Conservation (phyloP, 2,797 vertebrate species). For the Melanotaenia parkinsoni region DNA sequence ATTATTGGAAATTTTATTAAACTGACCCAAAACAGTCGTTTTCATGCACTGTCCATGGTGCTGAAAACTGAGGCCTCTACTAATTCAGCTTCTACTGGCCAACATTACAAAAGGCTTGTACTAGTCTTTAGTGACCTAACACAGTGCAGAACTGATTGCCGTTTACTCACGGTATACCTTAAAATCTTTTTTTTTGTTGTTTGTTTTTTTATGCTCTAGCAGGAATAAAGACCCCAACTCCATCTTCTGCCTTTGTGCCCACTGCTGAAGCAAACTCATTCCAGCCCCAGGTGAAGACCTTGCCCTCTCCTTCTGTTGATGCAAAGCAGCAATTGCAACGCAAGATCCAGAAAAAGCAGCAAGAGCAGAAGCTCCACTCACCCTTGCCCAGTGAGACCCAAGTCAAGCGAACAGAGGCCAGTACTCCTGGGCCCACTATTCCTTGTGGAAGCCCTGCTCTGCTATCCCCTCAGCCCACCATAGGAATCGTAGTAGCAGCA, state of each 20-base stretch:
- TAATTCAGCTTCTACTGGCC: background rate
- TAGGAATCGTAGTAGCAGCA: slow-evolving; percentile 95
- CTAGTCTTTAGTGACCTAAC: background rate
- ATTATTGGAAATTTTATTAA: background rate
- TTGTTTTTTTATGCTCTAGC: background rate
- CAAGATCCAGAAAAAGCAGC: slow-evolving; percentile 99
- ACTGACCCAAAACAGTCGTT: background rate
- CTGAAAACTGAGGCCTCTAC: background rate
- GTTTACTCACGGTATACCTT: background rate
- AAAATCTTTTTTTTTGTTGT: background rate
- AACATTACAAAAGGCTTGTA: background rate
- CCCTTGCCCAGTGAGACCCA: slow-evolving; percentile 91
- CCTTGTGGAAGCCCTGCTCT: slow-evolving; percentile 94
- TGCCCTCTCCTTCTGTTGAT: slow-evolving; percentile 94
- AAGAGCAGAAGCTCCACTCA: slow-evolving; percentile 97
- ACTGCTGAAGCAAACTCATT: slow-evolving; percentile 96
- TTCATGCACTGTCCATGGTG: slow-evolving; percentile 8
- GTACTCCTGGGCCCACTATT: slow-evolving; percentile 86
- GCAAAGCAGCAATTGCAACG: slow-evolving; percentile 98
- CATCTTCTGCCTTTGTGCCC: slow-evolving; percentile 94
- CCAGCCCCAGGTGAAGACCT: slow-evolving; percentile 96
- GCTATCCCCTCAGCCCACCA: slow-evolving; percentile 95
- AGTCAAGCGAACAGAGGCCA: slow-evolving; percentile 88
- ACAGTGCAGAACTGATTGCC: background rate
- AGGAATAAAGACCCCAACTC: slow-evolving; percentile 96